Percentiles rank a stretch among this genome's conserved stretches.
Conservation (phyloP, 1,140 invertebrate genomes). For the Drosophila repleta region DNA sequence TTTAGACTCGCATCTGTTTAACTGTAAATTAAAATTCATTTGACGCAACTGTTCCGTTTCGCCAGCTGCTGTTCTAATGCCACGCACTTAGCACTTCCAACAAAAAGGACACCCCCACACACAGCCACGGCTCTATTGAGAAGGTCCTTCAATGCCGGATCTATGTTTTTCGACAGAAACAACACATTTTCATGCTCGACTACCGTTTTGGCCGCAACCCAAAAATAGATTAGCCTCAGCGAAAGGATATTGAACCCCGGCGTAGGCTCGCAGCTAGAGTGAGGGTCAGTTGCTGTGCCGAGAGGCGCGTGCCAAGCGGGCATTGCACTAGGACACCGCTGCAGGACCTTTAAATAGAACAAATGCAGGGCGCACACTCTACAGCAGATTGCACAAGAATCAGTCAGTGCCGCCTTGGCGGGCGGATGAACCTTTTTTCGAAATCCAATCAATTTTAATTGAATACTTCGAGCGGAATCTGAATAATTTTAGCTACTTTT, state of each 20-base stretch:
- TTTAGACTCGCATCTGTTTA: conserved; percentile 70
- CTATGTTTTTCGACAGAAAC: conserved; percentile 68
- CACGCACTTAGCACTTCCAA: conserved; percentile 71
- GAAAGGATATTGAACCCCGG: conserved; percentile 75
- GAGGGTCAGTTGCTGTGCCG: conserved; percentile 15
- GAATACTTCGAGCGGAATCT: no score
- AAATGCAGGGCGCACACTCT: neutral
- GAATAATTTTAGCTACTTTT: no score
- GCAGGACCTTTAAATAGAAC: conserved; percentile 7
- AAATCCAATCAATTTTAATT: no score
- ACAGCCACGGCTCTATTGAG: conserved; percentile 10
- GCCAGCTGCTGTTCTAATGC: conserved; percentile 78
- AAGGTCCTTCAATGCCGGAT: conserved; percentile 4
- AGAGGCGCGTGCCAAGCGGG: conserved; percentile 55
- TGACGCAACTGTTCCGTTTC: conserved; percentile 73
- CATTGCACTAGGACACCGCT: no score
- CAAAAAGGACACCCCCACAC: conserved; percentile 69
- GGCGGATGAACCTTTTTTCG: no score
- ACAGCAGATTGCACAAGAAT: neutral
- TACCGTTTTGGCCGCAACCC: conserved; percentile 56
- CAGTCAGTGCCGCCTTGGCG: no score
- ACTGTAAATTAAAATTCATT: conserved; percentile 82
- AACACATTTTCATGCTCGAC: conserved; percentile 80
- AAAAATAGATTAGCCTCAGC: conserved; percentile 74
- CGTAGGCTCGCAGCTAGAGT: no score